These are phyloP conservation scores for Nesoenas mayeri DNA, from an alignment of 2,113 vertebrate genomes.

Conservation along the genomic window DNA sequence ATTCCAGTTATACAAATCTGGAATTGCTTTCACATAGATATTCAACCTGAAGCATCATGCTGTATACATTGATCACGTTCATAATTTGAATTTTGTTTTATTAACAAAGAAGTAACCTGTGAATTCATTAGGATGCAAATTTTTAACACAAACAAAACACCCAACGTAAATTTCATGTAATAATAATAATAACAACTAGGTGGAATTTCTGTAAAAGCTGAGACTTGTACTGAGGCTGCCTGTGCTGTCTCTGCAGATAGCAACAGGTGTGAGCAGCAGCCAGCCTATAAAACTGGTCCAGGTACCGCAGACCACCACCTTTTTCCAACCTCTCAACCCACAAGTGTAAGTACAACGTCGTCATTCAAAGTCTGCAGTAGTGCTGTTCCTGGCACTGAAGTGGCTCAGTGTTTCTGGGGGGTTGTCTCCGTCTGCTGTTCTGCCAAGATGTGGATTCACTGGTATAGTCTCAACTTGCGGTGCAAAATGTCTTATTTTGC, in stretches of 20 bases:
- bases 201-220: constrained; percentile 64
- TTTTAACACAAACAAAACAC: not conserved
- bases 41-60: constrained; percentile 30
- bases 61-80: not conserved
- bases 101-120: constrained; percentile 36
- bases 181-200: constrained; percentile 34
- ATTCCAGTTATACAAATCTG: constrained; percentile 7
- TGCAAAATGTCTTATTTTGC: constrained; percentile 66
- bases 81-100: not conserved
- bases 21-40: constrained; percentile 16
- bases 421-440: constrained; percentile 38
- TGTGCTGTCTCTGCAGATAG: constrained; percentile 79
- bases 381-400: constrained; percentile 42
- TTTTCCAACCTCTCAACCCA: constrained; percentile 74
- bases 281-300: constrained; percentile 75
- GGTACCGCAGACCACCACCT: constrained; percentile 72
- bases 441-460: constrained; percentile 66
- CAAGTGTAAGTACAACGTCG: constrained; percentile 72
- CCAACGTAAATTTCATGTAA: constrained; percentile 14
- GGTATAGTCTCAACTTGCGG: constrained; percentile 51
- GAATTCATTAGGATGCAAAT: constrained; percentile 27
- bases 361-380: constrained; percentile 29
- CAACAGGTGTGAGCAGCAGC: constrained; percentile 76
- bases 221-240: constrained; percentile 73
- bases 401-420: constrained; percentile 44